Conservation (phyloP, 1,140 invertebrate species). For the Drosophila teissieri region DNA sequence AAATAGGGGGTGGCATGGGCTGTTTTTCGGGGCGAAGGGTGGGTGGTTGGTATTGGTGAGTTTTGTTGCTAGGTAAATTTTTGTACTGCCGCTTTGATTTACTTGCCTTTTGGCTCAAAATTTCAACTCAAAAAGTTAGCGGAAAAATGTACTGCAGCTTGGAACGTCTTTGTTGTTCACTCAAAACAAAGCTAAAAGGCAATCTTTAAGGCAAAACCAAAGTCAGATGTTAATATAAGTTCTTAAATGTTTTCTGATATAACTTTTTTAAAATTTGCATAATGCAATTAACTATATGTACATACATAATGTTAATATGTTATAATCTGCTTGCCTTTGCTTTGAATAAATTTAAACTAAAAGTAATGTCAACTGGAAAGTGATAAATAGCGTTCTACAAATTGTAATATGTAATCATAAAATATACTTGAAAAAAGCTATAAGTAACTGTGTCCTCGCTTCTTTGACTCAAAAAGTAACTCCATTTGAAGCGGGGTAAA, state of each 20-base stretch:
- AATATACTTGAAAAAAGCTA: background rate
- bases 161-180: too few relatives aligned
- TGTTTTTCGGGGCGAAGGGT: slow-evolving; percentile 10
- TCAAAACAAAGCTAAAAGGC: too few relatives aligned
- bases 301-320: too few relatives aligned
- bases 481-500: slow-evolving; percentile 1
- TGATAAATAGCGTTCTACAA: background rate
- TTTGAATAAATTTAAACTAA: too few relatives aligned
- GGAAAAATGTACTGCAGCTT: background rate
- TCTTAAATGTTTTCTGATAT: too few relatives aligned
- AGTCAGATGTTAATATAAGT: too few relatives aligned
- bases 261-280: too few relatives aligned
- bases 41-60: slow-evolving; percentile 62
- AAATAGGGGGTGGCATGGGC: slow-evolving; percentile 25
- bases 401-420: background rate
- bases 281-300: too few relatives aligned
- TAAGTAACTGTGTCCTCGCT: background rate
- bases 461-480: slow-evolving; percentile 9
- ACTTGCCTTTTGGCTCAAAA: slow-evolving; percentile 30
- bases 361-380: background rate
- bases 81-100: slow-evolving; percentile 39
- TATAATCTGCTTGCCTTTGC: too few relatives aligned
- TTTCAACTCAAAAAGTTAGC: slow-evolving; percentile 15
- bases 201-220: too few relatives aligned
- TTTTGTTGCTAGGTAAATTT: slow-evolving; percentile 62